Evolutionary conservation across 2,888 invertebrate species (phyloP), one percentile per base, ranked within the genome.

Genomic region (Sarcophaga carnaria): DNA sequence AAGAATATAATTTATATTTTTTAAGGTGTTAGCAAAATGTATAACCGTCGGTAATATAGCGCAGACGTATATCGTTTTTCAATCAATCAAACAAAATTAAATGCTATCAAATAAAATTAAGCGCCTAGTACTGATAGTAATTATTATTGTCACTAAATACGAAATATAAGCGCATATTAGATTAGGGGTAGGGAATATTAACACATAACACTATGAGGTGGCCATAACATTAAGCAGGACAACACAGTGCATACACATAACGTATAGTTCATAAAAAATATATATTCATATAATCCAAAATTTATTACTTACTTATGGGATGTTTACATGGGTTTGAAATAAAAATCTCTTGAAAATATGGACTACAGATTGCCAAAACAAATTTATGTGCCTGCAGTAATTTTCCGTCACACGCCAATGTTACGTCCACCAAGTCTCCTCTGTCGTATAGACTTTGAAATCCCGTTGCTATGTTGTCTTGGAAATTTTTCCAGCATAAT

Each of bases 301-400:
- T 37, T 8, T 11, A 3, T 22, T 89, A 94, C 94, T 94, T 89
- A 94, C 94, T 94, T 89, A 94, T 94, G 69, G 94, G 94, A 92
- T 94, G 94, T 89, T 93, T 93, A 90, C 94, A 94, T 74, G 94
- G 94, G 92, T 94, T 94, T 71, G 93, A 93, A 62, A 93, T 93
- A 90, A 93, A 94, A 91, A 92, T 93, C 89, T 94, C 94, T 88
- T 94, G 94, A 89, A 94, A 94, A 89, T 94, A 94, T 3, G 94
- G 94, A 89, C 94, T 94, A 88, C 94, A 94, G 75, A 94, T 94
- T 20, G 94, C 94, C 88, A 94, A 90, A 22, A 94, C 94, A 74
- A 94, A 93, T 91, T 94, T 94, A 89, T 94, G 94, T 14, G 94
- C 94, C 89, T 94, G 94, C 78, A 94, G 90, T 64, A 94, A 90